Percentiles rank a stretch among this genome's conserved stretches.
These are phyloP conservation scores for Drosophila fungiperda DNA, from an alignment of 2,888 invertebrate species.

Conservation along the genomic window DNA sequence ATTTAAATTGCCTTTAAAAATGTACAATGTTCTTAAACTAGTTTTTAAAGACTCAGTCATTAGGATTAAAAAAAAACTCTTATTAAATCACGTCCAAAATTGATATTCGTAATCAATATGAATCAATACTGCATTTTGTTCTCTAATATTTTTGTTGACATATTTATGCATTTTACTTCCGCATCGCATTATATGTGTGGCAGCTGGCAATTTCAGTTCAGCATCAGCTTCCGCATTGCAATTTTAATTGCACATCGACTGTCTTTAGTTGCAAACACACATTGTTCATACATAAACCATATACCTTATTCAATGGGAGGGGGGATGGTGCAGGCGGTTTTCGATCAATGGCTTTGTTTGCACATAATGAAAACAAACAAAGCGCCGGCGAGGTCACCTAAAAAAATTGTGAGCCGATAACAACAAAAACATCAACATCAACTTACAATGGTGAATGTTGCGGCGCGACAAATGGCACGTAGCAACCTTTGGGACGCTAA, in stretches of 20 bases:
- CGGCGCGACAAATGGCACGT: conserved; percentile 67
- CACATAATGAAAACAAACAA: conserved; percentile 58
- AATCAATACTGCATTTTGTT: background rate
- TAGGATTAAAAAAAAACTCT: background rate
- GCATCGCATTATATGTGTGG: conserved; percentile 18
- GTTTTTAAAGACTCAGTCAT: background rate
- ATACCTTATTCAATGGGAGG: background rate
- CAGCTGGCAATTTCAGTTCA: conserved; percentile 20
- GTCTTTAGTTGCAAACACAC: conserved; percentile 5
- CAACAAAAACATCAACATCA: conserved; percentile 29
- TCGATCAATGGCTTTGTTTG: conserved; percentile 56
- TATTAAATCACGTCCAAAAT: background rate
- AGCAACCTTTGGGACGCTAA: conserved; percentile 64
- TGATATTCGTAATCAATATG: background rate
- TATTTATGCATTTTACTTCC: conserved; percentile 38
- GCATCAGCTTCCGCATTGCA: conserved; percentile 48
- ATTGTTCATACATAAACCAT: background rate
- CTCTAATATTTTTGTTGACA: conserved; percentile 17
- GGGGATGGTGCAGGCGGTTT: conserved; percentile 7
- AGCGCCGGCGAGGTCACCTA: conserved; percentile 52
- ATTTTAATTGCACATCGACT: conserved; percentile 21
- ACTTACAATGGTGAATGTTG: conserved; percentile 40
- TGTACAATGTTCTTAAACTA: background rate
- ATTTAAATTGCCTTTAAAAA: no score
- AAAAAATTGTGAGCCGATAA: conserved; percentile 25